Evolutionary conservation across 2,113 vertebrate species (phyloP).

Genomic region (Grus americana): DNA sequence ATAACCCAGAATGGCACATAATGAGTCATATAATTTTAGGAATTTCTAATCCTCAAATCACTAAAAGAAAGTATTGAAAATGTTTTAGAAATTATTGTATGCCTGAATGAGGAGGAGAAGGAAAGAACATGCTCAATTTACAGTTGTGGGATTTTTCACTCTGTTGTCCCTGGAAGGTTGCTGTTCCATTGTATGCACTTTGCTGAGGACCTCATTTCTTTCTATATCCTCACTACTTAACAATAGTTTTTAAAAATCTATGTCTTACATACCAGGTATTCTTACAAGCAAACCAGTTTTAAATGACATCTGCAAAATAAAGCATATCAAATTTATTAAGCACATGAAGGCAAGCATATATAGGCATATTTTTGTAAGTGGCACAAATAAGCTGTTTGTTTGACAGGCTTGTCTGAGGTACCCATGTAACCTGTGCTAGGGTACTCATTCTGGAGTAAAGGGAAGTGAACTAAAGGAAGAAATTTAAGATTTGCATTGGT

Average conservation of each 20-base stretch:
- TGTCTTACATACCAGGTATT: neutral
- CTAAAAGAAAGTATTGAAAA: neutral
- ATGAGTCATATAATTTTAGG: neutral
- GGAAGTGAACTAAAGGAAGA: neutral
- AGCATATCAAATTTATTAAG: neutral
- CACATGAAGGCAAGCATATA: neutral
- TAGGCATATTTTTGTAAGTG: neutral
- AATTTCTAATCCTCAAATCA: neutral
- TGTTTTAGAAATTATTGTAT: neutral
- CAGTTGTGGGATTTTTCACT: neutral
- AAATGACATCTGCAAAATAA: neutral
- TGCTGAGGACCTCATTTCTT: neutral
- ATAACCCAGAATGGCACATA: neutral
- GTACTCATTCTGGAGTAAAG: neutral
- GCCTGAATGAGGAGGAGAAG: neutral
- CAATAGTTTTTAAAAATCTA: neutral
- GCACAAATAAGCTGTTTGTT: neutral
- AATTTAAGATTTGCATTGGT: neutral
- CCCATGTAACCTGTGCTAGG: neutral
- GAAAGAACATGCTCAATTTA: neutral
- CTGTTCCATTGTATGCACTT: neutral
- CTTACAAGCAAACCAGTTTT: neutral
- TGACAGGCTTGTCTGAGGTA: neutral
- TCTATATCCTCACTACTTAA: conserved; percentile 23
- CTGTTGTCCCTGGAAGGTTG: neutral